These are phyloP conservation scores for Sympetrum striolatum DNA, from an alignment of 2,888 invertebrate genomes.

Conservation along the genomic window DNA sequence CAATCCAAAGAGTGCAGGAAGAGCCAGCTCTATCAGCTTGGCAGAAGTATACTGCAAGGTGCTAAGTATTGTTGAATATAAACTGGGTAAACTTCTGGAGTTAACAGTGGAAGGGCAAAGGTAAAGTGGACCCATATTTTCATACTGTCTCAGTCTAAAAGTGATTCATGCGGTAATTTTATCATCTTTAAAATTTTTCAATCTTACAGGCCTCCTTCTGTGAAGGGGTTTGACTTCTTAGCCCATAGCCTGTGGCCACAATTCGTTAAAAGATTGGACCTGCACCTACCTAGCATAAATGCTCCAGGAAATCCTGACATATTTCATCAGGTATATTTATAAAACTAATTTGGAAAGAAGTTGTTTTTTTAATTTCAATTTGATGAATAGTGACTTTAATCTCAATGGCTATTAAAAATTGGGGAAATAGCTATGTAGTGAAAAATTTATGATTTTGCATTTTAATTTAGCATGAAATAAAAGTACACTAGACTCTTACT, in stretches of 20 bases:
- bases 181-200: not conserved
- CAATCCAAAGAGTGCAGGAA: constrained; percentile 66
- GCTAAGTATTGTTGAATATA: constrained; percentile 73
- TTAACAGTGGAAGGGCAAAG: constrained; percentile 56
- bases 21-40: constrained; percentile 62
- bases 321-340: constrained; percentile 70
- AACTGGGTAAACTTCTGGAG: constrained; percentile 64
- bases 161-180: not conserved
- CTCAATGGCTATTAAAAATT: too few relatives aligned
- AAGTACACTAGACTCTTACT: too few relatives aligned
- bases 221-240: constrained; percentile 76
- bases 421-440: too few relatives aligned
- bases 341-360: not conserved
- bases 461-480: too few relatives aligned
- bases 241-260: constrained; percentile 89
- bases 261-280: constrained; percentile 79
- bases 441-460: too few relatives aligned
- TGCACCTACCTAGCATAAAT: constrained; percentile 83
- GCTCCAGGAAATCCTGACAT: constrained; percentile 91
- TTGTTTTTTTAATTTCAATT: not conserved
- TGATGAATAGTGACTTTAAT: too few relatives aligned
- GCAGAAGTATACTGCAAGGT: constrained; percentile 75
- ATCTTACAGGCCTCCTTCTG: constrained; percentile 55
- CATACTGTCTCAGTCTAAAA: too few relatives aligned
- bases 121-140: constrained; percentile 52